Evolutionary conservation across 2,888 invertebrate species (phyloP), one percentile per base, ranked within the genome.

Genomic region (Heliconius ismenius): DNA sequence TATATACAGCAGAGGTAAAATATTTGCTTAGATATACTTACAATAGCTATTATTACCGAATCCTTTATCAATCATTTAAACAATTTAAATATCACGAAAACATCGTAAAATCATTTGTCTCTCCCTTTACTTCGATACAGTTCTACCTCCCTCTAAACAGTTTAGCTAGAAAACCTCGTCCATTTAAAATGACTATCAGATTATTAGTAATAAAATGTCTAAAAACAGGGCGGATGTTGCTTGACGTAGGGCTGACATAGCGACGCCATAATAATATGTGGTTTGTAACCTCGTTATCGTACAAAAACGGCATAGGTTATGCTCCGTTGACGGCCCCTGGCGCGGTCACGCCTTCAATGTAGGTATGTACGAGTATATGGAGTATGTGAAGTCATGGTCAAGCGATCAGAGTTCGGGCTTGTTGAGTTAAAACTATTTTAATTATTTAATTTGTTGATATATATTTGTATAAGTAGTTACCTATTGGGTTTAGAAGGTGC

Each of bases 61-160:
- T 32, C 64, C 21, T 32, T 32, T 15, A 26, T 18, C 62, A 62
- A 15, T 62, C 62, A 62, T 15, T 62, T 15, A 83, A 87, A 89
- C 89, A 88, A 93, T 93, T 92, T 92, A 89, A 92, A 88, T 92
- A 92, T 94, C 93, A 92, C 89, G 85, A 89, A 91, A 90, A 89
- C 87, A 88, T 88, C 90, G 87, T 83, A 83, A 84, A 83, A 86
- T 87, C 90, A 91, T 93, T 90, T 91, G 88, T 92, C 89, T 91
- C 82, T 85, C 85, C 87, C 85, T 81, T 82, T 81, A 78, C 78
- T 39, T 81, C 60, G 84, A 88, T 84, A 87, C 82, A 81, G 90
- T 87, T 84, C 81, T 82, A 83, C 78, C 73, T 81, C 7, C 67
- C 76, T 74, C 73, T 78, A 75, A 78, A 75, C 68, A 81, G 79